phyloP scores from a whole-genome alignment of 1,140 invertebrate genomes.

The Goniozus legneri region DNA sequence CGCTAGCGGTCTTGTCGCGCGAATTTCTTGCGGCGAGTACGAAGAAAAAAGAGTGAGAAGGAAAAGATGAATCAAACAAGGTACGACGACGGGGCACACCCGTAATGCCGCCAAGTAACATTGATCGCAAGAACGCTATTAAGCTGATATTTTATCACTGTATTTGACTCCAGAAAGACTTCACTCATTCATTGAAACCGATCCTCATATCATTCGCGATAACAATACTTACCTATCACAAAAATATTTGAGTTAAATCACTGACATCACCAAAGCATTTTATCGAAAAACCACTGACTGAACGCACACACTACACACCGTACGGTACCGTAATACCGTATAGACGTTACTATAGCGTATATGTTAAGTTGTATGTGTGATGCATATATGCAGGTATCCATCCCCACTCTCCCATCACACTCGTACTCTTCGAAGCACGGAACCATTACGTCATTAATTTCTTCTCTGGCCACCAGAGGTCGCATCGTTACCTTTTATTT shows the following conservation, averaged over 20 bases:
- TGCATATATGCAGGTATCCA: constrained; percentile 7
- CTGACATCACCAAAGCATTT: constrained; percentile 36
- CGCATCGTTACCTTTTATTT: too few species aligned
- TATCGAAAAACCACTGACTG: constrained; percentile 36
- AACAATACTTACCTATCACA: constrained; percentile 24
- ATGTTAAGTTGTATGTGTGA: constrained; percentile 19
- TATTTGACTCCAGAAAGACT: too few species aligned
- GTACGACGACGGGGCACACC: constrained; percentile 37
- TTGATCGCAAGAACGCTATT: constrained; percentile 35
- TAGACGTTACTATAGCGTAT: too few species aligned
- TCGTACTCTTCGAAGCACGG: constrained; percentile 8
- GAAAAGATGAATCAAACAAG: constrained; percentile 12
- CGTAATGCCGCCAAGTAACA: constrained; percentile 25
- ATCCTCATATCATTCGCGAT: neutral
- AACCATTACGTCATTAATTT: too few species aligned
- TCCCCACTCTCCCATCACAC: neutral
- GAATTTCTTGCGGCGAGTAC: too few species aligned
- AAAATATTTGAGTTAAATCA: constrained; percentile 15
- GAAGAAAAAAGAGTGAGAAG: neutral
- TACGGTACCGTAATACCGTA: constrained; percentile 28
- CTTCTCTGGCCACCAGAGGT: too few species aligned
- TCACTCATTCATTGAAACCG: neutral
- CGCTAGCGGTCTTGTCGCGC: too few species aligned
- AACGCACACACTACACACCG: constrained; percentile 21
- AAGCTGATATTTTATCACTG: too few species aligned